These are phyloP conservation scores for Sphinx pinastri DNA, from an alignment of 2,888 invertebrate genomes.

Conservation along the genomic window DNA sequence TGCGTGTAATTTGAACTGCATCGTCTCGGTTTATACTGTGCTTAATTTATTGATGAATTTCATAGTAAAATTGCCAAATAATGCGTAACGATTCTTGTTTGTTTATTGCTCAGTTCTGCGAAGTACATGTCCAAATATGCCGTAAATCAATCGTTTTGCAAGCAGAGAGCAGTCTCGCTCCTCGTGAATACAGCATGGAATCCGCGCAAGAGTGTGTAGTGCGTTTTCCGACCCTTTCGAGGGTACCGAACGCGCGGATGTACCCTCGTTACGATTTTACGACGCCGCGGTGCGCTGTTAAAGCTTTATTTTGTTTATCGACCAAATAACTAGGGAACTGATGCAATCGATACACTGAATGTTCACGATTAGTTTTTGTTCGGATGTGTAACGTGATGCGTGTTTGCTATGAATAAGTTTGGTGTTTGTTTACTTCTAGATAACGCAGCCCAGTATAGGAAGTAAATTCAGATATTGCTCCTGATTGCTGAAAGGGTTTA, in stretches of 20 bases:
- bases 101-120: too few relatives aligned
- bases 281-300: constrained; percentile 59
- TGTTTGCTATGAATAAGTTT: not conserved
- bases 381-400: not conserved
- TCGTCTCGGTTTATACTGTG: too few relatives aligned
- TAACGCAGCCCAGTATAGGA: not conserved
- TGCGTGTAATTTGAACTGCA: too few relatives aligned
- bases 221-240: constrained; percentile 58
- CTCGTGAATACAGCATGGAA: not conserved
- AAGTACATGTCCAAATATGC: too few relatives aligned
- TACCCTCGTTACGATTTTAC: constrained; percentile 60
- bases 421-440: not conserved
- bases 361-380: not conserved
- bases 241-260: constrained; percentile 54
- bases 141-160: too few relatives aligned
- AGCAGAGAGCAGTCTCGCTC: not conserved
- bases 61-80: too few relatives aligned
- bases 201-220: constrained; percentile 32
- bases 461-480: not conserved
- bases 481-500: too few relatives aligned
- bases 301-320: constrained; percentile 61
- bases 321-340: constrained; percentile 42
- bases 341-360: constrained; percentile 33
- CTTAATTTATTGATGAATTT: too few relatives aligned
- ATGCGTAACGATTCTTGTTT: too few relatives aligned